Conservation (phyloP, 2,113 vertebrate species). For the Pollimyrus isidori region DNA sequence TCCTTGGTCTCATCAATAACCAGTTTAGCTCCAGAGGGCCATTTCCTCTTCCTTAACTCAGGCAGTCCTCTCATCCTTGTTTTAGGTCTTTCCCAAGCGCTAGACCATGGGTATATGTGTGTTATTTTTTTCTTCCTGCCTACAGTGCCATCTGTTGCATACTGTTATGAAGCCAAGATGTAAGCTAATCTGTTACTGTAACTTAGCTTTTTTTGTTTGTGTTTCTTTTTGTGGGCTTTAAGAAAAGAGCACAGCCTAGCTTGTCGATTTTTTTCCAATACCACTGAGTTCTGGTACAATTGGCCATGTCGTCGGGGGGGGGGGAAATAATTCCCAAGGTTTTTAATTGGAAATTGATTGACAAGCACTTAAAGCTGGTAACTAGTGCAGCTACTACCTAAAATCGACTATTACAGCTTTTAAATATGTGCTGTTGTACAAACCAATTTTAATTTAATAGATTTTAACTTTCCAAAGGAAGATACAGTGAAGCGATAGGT, state of each 20-base stretch:
- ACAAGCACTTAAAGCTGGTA: conserved; percentile 34
- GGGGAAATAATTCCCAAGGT: not conserved
- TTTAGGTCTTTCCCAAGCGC: conserved; percentile 56
- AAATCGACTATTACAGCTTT: conserved; percentile 29
- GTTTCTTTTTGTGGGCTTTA: conserved; percentile 27
- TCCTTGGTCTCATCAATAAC: conserved; percentile 52
- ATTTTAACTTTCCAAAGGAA: conserved; percentile 16
- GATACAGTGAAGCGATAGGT: conserved; percentile 38
- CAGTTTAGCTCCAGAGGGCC: conserved; percentile 49
- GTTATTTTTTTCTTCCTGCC: conserved; percentile 32
- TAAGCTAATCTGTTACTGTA: conserved; percentile 27
- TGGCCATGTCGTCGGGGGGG: not conserved
- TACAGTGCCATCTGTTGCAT: conserved; percentile 60
- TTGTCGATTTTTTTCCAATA: conserved; percentile 66
- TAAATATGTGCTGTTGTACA: conserved; percentile 44
- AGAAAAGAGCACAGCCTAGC: conserved; percentile 54
- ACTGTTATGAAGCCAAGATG: conserved; percentile 53
- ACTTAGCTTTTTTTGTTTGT: conserved; percentile 5
- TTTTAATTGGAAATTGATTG: conserved; percentile 22
- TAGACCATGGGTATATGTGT: conserved; percentile 35
- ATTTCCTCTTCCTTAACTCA: conserved; percentile 16
- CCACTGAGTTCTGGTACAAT: conserved; percentile 29
- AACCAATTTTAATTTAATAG: conserved; percentile 40
- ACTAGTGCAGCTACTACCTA: conserved; percentile 28
- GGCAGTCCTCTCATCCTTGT: conserved; percentile 10